Conservation (phyloP, 2,888 invertebrate genomes). For the Boloria euphrosyne region DNA sequence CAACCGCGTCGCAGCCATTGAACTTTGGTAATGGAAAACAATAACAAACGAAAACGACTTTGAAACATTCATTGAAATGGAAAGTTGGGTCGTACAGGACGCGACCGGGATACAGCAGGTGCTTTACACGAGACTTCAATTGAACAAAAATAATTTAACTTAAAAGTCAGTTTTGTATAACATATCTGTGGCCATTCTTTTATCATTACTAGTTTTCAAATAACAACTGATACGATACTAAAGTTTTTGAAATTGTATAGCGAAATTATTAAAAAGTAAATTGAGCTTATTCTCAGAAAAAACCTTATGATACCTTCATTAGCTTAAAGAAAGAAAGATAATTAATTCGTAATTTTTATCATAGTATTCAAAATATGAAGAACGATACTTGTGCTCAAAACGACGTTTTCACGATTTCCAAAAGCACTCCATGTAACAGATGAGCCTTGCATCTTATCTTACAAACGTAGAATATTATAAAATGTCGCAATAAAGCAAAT, state of each 20-base stretch:
- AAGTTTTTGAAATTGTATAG: not conserved
- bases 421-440: slow-evolving; percentile 64
- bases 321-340: no score
- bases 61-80: slow-evolving; percentile 74
- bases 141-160: slow-evolving; percentile 32
- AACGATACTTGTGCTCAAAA: slow-evolving; percentile 21
- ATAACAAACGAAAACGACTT: slow-evolving; percentile 77
- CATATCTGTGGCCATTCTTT: slow-evolving; percentile 2
- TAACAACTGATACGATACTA: not conserved
- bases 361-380: not conserved
- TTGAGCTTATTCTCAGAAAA: no score
- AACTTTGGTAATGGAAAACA: slow-evolving; percentile 76
- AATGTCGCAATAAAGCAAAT: slow-evolving; percentile 79
- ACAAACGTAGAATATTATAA: slow-evolving; percentile 77
- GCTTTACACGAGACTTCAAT: slow-evolving; percentile 49
- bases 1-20: slow-evolving; percentile 47
- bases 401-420: slow-evolving; percentile 44
- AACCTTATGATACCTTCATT: no score
- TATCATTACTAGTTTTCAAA: not conserved
- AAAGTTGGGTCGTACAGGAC: slow-evolving; percentile 59
- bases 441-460: slow-evolving; percentile 71
- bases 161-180: slow-evolving; percentile 13
- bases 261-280: no score
- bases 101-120: slow-evolving; percentile 57
- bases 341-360: no score